phyloP scores from a whole-genome alignment of 2,113 vertebrate species.

The Platysteira castanea region DNA sequence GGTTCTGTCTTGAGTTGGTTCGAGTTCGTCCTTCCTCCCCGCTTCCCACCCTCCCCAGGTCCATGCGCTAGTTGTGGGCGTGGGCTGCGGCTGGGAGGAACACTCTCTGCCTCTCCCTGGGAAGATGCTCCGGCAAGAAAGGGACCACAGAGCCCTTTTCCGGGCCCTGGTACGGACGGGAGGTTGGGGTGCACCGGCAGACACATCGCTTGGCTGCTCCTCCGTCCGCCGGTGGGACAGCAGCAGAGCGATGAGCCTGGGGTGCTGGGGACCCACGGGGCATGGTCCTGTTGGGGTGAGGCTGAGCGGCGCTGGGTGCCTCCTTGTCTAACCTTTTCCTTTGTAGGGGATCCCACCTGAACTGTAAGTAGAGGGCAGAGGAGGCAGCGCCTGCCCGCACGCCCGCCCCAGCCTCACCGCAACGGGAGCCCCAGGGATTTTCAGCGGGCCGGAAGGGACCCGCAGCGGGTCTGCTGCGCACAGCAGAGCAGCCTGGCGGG shows the following conservation, averaged over 20 bases:
- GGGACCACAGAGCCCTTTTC: not conserved
- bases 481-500: not conserved
- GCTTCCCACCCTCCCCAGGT: constrained; percentile 51
- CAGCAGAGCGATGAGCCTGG: not conserved
- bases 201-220: not conserved
- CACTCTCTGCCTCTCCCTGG: constrained; percentile 48
- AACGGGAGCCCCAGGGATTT: not conserved
- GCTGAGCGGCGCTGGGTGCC: constrained; percentile 49
- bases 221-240: fast-evolving
- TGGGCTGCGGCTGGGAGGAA: constrained; percentile 71
- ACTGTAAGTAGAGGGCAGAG: constrained; percentile 73
- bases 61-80: constrained; percentile 67
- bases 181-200: not conserved
- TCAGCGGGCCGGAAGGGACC: not conserved
- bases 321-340: constrained; percentile 67
- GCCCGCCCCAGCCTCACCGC: constrained; percentile 31
- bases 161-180: constrained; percentile 42
- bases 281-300: constrained; percentile 51
- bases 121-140: not conserved
- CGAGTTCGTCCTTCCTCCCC: constrained; percentile 49
- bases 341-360: constrained; percentile 32
- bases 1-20: constrained; percentile 59
- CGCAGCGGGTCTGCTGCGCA: not conserved
- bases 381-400: not conserved
- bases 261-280: not conserved